A percentile compares a stretch with the other conserved stretches of the same genome.
These are phyloP conservation scores for Excalfactoria chinensis DNA, from an alignment of 2,113 vertebrate species.

Conservation along the genomic window DNA sequence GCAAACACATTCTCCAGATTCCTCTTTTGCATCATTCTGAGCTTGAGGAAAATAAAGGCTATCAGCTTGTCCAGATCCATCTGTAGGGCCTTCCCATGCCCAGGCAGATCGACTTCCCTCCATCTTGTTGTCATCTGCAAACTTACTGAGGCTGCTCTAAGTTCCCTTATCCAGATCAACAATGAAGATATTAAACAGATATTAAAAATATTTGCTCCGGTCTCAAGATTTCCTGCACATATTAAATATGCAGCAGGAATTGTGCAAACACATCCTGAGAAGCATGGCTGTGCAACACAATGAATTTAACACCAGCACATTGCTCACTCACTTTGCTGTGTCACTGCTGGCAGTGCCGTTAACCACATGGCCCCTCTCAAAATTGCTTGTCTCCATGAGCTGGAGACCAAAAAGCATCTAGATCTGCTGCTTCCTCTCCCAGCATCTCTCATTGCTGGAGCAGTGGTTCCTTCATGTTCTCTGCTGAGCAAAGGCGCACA, in stretches of 20 bases:
- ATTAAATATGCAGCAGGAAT: background rate
- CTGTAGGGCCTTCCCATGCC: no score
- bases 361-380: background rate
- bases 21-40: background rate
- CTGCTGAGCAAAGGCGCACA: accelerated
- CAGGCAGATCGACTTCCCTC: no score
- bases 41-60: background rate
- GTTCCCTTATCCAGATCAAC: no score
- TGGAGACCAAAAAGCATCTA: background rate
- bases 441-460: background rate
- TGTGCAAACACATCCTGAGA: background rate
- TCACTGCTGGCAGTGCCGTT: background rate
- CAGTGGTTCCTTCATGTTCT: accelerated
- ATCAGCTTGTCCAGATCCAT: no score
- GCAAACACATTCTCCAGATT: background rate
- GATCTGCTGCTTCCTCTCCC: background rate
- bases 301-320: background rate
- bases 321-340: background rate
- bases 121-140: no score
- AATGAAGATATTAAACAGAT: no score
- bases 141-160: no score
- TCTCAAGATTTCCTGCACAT: background rate
- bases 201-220: no score
- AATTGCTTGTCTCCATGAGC: background rate
- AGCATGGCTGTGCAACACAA: background rate